Evolutionary conservation across 2,888 invertebrate species (phyloP).

Genomic region (Stegana nigrithorax): DNA sequence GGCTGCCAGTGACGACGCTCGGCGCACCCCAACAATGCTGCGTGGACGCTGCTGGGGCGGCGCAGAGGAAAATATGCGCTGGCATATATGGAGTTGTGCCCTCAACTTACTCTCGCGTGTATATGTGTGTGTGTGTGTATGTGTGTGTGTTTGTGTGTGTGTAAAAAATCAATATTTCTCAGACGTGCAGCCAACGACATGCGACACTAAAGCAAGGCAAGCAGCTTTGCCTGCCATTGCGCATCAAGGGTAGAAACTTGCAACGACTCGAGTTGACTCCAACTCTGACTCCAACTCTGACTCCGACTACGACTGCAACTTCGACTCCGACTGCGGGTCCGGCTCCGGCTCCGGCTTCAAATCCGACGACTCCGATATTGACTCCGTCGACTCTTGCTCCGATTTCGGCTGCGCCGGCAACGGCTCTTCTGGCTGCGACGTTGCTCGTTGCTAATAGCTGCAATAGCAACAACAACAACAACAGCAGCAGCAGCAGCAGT

Average conservation of each 20-base stretch:
- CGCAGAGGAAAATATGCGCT: no score
- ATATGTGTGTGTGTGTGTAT: conserved; percentile 31
- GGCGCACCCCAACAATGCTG: no score
- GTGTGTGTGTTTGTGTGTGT: no score
- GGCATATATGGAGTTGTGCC: no score
- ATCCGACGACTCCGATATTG: no score
- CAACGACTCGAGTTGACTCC: conserved; percentile 35
- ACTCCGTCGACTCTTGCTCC: no score
- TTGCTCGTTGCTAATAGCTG: background rate
- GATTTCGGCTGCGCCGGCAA: background rate
- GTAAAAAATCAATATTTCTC: conserved; percentile 60
- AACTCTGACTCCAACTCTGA: conserved; percentile 14
- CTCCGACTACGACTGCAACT: background rate
- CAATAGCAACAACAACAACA: background rate
- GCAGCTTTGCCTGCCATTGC: no score
- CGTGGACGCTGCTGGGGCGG: no score
- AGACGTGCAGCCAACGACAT: conserved; percentile 39
- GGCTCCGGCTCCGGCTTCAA: background rate
- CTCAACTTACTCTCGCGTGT: no score
- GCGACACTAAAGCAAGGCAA: conserved; percentile 12
- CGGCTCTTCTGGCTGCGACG: background rate
- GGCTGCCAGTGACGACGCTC: no score
- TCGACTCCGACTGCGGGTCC: conserved; percentile 7
- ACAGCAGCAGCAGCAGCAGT: no score
- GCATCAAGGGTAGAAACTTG: conserved; percentile 58